phyloP scores from a whole-genome alignment of 2,888 invertebrate species.

The Hedychridium roseum region DNA sequence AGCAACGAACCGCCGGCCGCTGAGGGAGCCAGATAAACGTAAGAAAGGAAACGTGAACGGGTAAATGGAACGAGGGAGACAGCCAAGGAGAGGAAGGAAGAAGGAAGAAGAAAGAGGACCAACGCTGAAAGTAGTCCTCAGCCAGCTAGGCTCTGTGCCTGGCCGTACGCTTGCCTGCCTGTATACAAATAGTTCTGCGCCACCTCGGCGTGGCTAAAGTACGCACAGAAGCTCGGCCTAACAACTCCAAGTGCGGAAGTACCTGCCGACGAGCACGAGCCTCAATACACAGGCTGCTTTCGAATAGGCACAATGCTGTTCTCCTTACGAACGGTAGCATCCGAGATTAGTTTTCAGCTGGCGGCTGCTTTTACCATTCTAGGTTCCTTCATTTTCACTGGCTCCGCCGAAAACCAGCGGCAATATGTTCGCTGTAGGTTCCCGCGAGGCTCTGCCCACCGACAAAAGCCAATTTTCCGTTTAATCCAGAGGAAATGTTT shows the following conservation, averaged over 20 bases:
- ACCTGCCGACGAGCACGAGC: conserved; percentile 35
- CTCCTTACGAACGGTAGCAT: conserved; percentile 22
- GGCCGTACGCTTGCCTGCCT: conserved; percentile 4
- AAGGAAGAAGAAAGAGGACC: conserved; percentile 3
- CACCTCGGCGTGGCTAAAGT: conserved; percentile 23
- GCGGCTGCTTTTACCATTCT: conserved; percentile 15
- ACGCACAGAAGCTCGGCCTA: conserved; percentile 11
- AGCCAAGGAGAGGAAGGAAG: neutral
- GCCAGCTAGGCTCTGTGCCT: neutral
- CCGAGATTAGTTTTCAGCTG: conserved; percentile 30
- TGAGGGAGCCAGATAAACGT: too few species aligned
- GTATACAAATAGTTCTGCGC: conserved; percentile 10
- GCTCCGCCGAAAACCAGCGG: conserved; percentile 12
- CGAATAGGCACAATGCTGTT: conserved; percentile 29
- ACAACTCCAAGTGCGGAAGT: conserved; percentile 31
- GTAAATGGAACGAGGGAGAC: neutral
- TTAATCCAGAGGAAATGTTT: too few species aligned
- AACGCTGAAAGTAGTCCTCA: conserved; percentile 15
- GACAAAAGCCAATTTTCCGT: too few species aligned
- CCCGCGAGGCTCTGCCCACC: too few species aligned
- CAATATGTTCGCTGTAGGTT: too few species aligned
- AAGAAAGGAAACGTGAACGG: neutral
- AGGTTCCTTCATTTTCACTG: conserved; percentile 13
- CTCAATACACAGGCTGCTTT: conserved; percentile 24
- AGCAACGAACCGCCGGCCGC: too few species aligned